Evolutionary conservation across 2,888 invertebrate genomes (phyloP), one percentile per base, ranked within the genome.

Genomic region (Nezara viridula): DNA sequence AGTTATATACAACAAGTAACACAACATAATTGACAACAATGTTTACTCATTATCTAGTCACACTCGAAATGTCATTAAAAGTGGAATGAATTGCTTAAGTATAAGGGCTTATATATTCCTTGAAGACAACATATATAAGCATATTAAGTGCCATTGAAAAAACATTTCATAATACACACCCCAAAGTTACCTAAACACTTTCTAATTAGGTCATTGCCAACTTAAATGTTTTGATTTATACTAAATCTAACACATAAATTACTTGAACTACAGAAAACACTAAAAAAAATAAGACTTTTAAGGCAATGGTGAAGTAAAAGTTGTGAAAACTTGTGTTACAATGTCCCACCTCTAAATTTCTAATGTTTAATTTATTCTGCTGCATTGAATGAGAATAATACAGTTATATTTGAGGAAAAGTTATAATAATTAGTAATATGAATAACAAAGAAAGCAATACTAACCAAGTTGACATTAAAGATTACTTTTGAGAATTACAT

Each of bases 401-500:
- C 0, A 81, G 37, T 19, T 21, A 0, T 37, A 19, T 14, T 0
- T 5, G 4, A 6, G 2, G 14, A 44, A 81, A 81, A 14, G 44
- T 81, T 37, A 9, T 19, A 37, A 21, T 9, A 6, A 19, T 9
- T 19, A 16, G 19, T 37, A 37, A 73, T 73, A 7, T 9, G 19
- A 2, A 73, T 37, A 37, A 73, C 19, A 2, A 73, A 19, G 2
- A 73, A 37, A 37, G 21, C 16, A 73, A 2, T 0, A 27, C 27
- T 14, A 24, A 81, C n/a, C 2, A 44, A 47, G 24, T 24, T 14
- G 14, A 81, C 40, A 81, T 44, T 44, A 81, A 81, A 5, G 24
- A 44, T 81, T n/a, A n/a, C n/a, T 81, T 21, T 9, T n/a, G 81
- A 81, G 44, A 81, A 81, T 81, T 81, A 81, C 81, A 81, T 81